These are phyloP conservation scores for Volucella inanis DNA, from an alignment of 2,888 invertebrate genomes.

Conservation along the genomic window DNA sequence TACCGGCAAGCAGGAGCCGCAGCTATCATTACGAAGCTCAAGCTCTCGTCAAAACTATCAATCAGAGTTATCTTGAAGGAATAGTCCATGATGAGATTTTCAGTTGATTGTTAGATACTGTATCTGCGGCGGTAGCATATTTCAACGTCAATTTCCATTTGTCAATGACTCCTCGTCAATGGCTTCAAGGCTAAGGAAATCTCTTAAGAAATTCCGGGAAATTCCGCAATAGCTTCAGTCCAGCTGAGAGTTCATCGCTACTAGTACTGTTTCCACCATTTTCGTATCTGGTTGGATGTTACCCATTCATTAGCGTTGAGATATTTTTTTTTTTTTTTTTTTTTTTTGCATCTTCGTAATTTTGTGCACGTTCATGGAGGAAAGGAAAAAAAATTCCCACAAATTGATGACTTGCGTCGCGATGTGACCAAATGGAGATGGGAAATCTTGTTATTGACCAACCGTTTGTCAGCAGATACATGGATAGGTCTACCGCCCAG, in stretches of 20 bases:
- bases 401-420: constrained; percentile 34
- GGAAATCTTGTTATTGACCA: constrained; percentile 40
- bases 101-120: background rate
- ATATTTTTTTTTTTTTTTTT: background rate
- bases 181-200: constrained; percentile 18
- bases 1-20: background rate
- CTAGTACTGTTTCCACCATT: too few species aligned
- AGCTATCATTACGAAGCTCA: background rate
- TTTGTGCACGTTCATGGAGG: constrained; percentile 37
- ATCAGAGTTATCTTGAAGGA: background rate
- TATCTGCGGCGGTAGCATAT: background rate
- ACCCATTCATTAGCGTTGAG: background rate
- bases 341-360: background rate
- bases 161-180: background rate
- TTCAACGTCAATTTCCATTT: constrained; percentile 54
- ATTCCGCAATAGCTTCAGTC: constrained; percentile 20
- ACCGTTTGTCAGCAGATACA: background rate
- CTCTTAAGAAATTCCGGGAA: constrained; percentile 28
- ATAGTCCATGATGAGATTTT: too few species aligned
- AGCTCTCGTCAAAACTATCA: constrained; percentile 2
- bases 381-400: constrained; percentile 28
- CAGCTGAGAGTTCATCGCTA: constrained; percentile 23
- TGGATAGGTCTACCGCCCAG: background rate
- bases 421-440: constrained; percentile 40
- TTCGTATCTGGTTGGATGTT: too few species aligned